Conservation (phyloP, 2,113 vertebrate genomes). For the Myocastor coypus region DNA sequence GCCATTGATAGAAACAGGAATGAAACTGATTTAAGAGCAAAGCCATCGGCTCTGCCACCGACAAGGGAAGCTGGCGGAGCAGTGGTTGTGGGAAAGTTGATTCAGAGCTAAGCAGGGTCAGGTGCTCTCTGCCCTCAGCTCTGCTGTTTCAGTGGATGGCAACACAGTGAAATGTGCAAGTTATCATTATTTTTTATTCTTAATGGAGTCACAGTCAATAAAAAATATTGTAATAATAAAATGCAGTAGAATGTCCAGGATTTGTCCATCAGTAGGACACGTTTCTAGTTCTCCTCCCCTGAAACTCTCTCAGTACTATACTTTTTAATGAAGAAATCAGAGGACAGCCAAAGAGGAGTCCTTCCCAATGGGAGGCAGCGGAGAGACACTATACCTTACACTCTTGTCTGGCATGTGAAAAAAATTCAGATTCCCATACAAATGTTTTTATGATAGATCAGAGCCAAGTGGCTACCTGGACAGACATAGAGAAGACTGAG, state of each 20-base stretch:
- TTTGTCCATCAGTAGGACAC: neutral
- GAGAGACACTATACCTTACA: neutral
- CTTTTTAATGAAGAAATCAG: neutral
- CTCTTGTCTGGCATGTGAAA: neutral
- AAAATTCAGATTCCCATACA: neutral
- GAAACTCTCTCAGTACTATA: slow-evolving; percentile 12
- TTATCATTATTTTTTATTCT: neutral
- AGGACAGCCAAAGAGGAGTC: neutral
- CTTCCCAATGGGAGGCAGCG: neutral
- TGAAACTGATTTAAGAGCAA: neutral
- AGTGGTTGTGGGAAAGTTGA: neutral
- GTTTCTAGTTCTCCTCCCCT: neutral
- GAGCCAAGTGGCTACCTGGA: neutral
- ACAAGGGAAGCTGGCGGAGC: neutral
- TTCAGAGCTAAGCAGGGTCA: neutral
- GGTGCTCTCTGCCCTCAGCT: neutral
- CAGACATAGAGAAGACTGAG: neutral
- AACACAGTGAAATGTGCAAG: neutral
- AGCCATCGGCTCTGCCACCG: neutral
- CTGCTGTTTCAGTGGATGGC: no score
- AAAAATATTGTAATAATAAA: neutral
- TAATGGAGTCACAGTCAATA: neutral
- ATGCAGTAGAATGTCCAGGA: neutral
- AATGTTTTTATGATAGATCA: neutral
- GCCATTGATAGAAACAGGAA: neutral